These are phyloP conservation scores for Cherax quadricarinatus DNA, from an alignment of 1,140 invertebrate genomes.

Conservation along the genomic window DNA sequence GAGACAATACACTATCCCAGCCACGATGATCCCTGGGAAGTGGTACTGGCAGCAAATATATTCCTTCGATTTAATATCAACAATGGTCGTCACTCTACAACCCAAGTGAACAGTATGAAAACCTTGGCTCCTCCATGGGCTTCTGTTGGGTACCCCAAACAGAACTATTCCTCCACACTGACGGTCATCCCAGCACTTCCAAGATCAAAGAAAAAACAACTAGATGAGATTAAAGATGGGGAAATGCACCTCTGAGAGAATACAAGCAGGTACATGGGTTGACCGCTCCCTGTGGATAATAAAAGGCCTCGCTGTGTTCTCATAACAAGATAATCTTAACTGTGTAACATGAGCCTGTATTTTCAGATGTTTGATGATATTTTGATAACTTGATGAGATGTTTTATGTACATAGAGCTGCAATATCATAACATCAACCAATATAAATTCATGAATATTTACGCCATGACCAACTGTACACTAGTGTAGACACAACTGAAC, in stretches of 20 bases:
- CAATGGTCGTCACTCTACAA: conserved; percentile 8
- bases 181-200: background rate
- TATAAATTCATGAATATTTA: conserved; percentile 34
- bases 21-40: conserved; percentile 23
- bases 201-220: background rate
- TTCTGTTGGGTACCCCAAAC: background rate
- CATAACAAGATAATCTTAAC: conserved; percentile 19
- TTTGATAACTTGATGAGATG: conserved; percentile 25
- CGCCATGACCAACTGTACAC: conserved; percentile 27
- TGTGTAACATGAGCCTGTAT: conserved; percentile 18
- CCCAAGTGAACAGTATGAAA: conserved; percentile 1
- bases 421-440: background rate
- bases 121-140: background rate
- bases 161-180: background rate
- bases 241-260: background rate
- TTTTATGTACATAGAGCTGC: conserved; percentile 19
- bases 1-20: conserved; percentile 18
- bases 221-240: background rate
- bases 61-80: conserved; percentile 38
- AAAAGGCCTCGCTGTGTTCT: conserved; percentile 46
- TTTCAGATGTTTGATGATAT: background rate
- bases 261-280: background rate
- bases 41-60: conserved; percentile 33
- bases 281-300: conserved; percentile 9
- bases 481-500: conserved; percentile 17